Conservation (phyloP, 2,113 vertebrate genomes). For the Trematomus loennbergii region DNA sequence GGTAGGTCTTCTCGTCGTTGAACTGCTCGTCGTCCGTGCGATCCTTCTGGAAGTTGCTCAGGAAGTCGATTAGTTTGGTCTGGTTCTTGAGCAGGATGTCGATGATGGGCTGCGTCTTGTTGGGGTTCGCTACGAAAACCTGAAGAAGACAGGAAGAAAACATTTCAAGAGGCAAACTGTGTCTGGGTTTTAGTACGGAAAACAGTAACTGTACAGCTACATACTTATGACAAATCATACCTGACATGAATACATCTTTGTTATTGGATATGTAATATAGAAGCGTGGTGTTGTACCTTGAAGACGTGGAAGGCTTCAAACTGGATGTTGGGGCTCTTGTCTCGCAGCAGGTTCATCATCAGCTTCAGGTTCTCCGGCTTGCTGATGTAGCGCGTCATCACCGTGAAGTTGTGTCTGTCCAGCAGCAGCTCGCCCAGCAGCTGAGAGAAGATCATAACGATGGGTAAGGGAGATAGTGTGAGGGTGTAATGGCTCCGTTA, state of each 20-base stretch:
- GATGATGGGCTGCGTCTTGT: conserved; percentile 96
- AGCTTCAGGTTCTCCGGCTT: conserved; percentile 97
- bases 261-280: no score
- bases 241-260: no score
- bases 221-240: no score
- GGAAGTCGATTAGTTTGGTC: conserved; percentile 96
- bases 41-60: conserved; percentile 97
- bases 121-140: conserved; percentile 97
- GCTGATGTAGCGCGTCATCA: conserved; percentile 98
- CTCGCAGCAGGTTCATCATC: conserved; percentile 97
- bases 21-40: conserved; percentile 97
- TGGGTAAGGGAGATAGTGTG: no score
- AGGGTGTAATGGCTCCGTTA: no score
- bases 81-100: conserved; percentile 99
- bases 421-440: conserved; percentile 93
- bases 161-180: no score
- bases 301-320: conserved; percentile 99
- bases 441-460: conserved; percentile 70
- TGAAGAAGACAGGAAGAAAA: conserved; percentile 60
- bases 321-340: conserved; percentile 97
- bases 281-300: conserved; percentile 76
- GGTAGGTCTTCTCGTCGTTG: conserved; percentile 98
- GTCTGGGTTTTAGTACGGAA: no score
- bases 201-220: no score
- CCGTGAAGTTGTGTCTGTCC: conserved; percentile 94